Evolutionary conservation across 92 coral and sea anemone genomes (phyloP).

Genomic region (Epizoanthus illoricatus): DNA sequence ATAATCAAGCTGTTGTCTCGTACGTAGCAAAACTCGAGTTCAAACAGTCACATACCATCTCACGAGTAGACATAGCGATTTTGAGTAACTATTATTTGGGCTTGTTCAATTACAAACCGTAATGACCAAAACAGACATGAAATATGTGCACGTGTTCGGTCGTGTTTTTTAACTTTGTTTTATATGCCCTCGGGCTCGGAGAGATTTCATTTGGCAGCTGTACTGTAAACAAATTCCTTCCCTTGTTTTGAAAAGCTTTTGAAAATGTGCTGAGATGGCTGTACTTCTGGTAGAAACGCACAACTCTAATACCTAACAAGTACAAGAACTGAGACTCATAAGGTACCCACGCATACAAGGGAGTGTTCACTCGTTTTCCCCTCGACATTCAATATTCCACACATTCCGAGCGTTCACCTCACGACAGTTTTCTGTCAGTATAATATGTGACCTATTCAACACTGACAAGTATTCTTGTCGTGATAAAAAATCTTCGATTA

Average conservation of each 20-base stretch:
- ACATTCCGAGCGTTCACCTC: too few species aligned
- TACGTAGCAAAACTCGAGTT: neutral
- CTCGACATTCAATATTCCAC: too few species aligned
- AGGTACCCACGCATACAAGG: too few species aligned
- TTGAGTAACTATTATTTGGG: neutral
- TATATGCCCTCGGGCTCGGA: slow-evolving; percentile 2
- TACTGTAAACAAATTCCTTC: neutral
- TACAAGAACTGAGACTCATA: too few species aligned
- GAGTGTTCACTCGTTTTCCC: too few species aligned
- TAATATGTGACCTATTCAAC: too few species aligned
- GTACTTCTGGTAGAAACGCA: neutral
- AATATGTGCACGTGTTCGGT: neutral
- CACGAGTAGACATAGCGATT: neutral
- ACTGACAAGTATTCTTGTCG: neutral
- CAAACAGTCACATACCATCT: neutral
- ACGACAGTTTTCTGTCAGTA: too few species aligned
- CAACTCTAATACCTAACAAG: neutral
- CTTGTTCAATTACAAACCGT: neutral
- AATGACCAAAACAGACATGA: neutral
- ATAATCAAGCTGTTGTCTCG: neutral
- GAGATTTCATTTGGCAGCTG: slow-evolving; percentile 3
- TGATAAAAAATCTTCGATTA: neutral
- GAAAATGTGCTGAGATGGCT: neutral
- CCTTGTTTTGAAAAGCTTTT: neutral
- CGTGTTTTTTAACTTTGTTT: neutral